Conservation (phyloP, 2,797 vertebrate genomes). For the Sebastes matsubarae region DNA sequence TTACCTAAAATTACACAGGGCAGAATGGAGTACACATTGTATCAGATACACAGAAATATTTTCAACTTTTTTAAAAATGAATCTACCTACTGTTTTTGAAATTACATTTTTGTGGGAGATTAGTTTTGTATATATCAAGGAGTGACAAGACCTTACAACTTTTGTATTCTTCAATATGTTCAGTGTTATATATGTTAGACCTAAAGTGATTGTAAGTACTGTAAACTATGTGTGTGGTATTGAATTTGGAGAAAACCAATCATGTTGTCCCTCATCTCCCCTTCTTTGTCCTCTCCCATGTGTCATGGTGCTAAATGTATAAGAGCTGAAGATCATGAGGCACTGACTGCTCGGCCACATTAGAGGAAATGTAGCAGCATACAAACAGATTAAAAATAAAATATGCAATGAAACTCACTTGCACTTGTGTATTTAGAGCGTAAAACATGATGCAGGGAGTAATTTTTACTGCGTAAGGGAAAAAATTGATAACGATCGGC, state of each 20-base stretch:
- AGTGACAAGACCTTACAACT: neutral
- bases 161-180: neutral
- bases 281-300: constrained; percentile 16
- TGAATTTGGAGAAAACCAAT: constrained; percentile 40
- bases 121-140: neutral
- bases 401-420: neutral
- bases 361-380: neutral
- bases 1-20: neutral
- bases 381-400: neutral
- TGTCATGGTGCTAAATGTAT: constrained; percentile 6
- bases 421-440: too few species aligned
- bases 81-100: neutral
- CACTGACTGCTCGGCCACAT: neutral
- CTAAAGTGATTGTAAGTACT: neutral
- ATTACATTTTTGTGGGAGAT: neutral
- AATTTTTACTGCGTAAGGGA: too few species aligned
- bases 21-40: neutral
- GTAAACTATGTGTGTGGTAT: constrained; percentile 2
- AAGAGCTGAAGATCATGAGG: constrained; percentile 49
- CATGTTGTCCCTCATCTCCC: constrained; percentile 33
- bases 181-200: neutral
- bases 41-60: neutral
- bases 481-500: too few species aligned
- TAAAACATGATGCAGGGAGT: too few species aligned
- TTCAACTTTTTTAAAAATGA: neutral